Evolutionary conservation across 2,113 vertebrate genomes (phyloP).

Genomic region (Labeo catla): DNA sequence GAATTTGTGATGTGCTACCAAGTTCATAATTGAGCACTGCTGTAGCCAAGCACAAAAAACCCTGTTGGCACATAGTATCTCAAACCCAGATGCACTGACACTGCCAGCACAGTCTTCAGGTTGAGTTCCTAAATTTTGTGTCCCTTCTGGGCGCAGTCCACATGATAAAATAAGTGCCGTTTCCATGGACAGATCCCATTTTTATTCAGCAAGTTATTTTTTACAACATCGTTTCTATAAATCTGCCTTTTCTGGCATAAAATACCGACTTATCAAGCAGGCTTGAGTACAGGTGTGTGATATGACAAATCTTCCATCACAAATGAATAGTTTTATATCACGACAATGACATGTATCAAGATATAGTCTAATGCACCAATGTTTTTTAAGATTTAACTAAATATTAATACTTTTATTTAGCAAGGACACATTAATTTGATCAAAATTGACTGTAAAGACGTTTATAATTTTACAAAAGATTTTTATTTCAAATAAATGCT

Average conservation of each 20-base stretch:
- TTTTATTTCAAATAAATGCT: background rate
- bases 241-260: slow-evolving; percentile 27
- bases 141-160: slow-evolving; percentile 13
- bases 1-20: background rate
- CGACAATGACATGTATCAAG: background rate
- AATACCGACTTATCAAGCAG: slow-evolving; percentile 18
- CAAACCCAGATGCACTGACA: background rate
- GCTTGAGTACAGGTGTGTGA: background rate
- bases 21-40: background rate
- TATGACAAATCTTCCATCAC: background rate
- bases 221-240: slow-evolving; percentile 33
- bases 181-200: background rate
- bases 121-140: background rate
- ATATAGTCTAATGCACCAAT: background rate
- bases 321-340: background rate
- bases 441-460: background rate
- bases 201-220: slow-evolving; percentile 22
- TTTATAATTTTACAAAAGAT: background rate
- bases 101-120: slow-evolving; percentile 26
- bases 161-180: slow-evolving; percentile 6
- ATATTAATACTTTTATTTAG: background rate
- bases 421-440: background rate
- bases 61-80: slow-evolving; percentile 17
- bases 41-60: background rate
- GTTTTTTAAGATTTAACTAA: background rate